Conservation (phyloP, 1,140 invertebrate genomes). For the Berghia stephanieae region DNA sequence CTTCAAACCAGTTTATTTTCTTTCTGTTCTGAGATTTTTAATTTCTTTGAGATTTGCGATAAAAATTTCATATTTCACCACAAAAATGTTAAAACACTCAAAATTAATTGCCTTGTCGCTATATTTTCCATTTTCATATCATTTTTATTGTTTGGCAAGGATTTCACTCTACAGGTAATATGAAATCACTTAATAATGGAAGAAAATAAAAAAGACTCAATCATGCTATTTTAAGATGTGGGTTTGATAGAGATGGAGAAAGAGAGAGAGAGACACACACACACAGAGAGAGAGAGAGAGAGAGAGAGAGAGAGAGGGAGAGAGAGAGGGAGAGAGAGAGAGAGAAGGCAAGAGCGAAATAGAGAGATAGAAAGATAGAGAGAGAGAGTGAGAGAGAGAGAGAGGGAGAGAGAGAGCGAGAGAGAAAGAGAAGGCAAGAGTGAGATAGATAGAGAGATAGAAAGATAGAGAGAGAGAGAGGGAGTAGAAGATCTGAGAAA, state of each 20-base stretch:
- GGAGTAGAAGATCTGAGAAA: background rate
- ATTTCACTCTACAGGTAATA: no score
- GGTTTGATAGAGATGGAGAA: background rate
- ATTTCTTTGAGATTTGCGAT: no score
- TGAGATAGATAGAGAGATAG: background rate
- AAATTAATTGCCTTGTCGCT: no score
- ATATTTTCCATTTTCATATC: no score
- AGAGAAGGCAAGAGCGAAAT: background rate
- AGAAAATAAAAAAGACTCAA: no score
- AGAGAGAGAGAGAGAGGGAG: background rate
- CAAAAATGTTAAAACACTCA: no score
- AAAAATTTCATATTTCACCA: no score
- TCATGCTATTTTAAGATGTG: no score
- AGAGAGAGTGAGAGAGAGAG: background rate
- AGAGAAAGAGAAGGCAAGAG: background rate
- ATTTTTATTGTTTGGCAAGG: no score
- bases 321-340: background rate
- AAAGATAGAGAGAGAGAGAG: background rate
- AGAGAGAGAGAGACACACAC: background rate
- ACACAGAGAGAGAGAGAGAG: constrained; percentile 13
- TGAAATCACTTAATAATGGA: no score
- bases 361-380: background rate
- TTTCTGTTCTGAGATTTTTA: no score
- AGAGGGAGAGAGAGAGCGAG: background rate
- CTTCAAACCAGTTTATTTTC: no score